Conservation (phyloP, 2,888 invertebrate genomes). For the Miltochrista miniata region DNA sequence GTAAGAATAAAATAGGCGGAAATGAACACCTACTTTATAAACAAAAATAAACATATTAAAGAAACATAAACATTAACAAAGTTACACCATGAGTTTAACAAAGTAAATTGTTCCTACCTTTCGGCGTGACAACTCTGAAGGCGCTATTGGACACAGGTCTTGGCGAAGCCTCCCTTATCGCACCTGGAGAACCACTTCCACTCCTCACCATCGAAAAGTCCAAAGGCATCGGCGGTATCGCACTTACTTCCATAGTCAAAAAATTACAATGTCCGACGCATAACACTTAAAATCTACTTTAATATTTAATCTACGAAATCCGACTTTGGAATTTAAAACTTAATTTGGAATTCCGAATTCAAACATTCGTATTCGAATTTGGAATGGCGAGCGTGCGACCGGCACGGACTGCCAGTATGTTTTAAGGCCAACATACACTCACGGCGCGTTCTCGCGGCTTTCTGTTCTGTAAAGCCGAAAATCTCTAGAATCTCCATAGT, state of each 20-base stretch:
- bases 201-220: constrained; percentile 86
- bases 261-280: constrained; percentile 45
- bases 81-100: too few relatives aligned
- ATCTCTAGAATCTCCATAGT: constrained; percentile 69
- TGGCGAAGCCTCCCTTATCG: constrained; percentile 67
- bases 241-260: constrained; percentile 84
- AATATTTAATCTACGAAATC: constrained; percentile 29
- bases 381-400: constrained; percentile 68
- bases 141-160: constrained; percentile 82
- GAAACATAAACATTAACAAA: constrained; percentile 17
- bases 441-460: constrained; percentile 53
- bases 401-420: constrained; percentile 68
- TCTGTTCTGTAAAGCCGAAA: constrained; percentile 73
- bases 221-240: constrained; percentile 85
- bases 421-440: constrained; percentile 70
- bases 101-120: constrained; percentile 70
- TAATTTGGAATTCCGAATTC: constrained; percentile 36
- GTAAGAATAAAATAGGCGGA: too few relatives aligned
- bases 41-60: background rate
- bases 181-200: constrained; percentile 64
- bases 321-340: constrained; percentile 13
- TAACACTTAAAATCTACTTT: constrained; percentile 41
- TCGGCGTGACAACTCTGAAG: constrained; percentile 87
- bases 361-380: constrained; percentile 48
- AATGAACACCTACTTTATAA: too few relatives aligned